Base-by-base conservation (phyloP, 2,797 vertebrate genomes). In the Sebastes glaucus region DNA sequence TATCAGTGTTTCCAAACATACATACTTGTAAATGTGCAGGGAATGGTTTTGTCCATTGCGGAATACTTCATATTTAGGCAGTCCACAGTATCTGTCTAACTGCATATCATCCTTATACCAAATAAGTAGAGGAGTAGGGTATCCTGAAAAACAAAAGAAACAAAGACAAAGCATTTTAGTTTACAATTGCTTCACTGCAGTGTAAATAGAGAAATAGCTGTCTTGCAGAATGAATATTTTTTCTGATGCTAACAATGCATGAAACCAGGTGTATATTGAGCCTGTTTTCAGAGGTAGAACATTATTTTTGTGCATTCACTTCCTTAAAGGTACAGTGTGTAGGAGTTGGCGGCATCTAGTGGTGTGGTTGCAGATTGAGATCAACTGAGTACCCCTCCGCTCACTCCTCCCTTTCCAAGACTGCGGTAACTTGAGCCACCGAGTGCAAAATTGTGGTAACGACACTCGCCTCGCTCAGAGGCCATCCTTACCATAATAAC, bases 41-140 rank as follows among this genome's bases (percentile, higher is more conserved):
- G 97, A 97, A 92, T 99, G 97, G 32, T 87, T 96, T 88, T 97
- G 97, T 87, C 97, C 99, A 25, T 97, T 97, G 10, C 91, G 96
- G 75, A 96, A 96, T 93, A 99, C 97, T 96, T 99, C 92, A n/a
- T 99, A 99, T 94, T 99, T 99, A 8, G 99, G 99, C 72, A 99
- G 94, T 72, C 99, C 99, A 85, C 99, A 99, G 89, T 97, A 99
- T 90, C 99, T 96, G 91, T 99, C 99, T 94, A 99, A 95, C 89
- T 99, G 98, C 71, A 94, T 87, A 35, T 99, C 97, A 79, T 99
- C 98, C 92, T 98, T 99, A 82, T 99, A 99, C 99, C 99, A 99
- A 0, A 95, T 97, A 87, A 99, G 89, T 82, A 98, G 97, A 0
- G 99, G 99, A 60, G 94, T 94, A 0, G 99, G 99, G 86, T 98